These are phyloP conservation scores for Trichonephila clavipes DNA, from an alignment of 1,140 invertebrate genomes.

Conservation along the genomic window DNA sequence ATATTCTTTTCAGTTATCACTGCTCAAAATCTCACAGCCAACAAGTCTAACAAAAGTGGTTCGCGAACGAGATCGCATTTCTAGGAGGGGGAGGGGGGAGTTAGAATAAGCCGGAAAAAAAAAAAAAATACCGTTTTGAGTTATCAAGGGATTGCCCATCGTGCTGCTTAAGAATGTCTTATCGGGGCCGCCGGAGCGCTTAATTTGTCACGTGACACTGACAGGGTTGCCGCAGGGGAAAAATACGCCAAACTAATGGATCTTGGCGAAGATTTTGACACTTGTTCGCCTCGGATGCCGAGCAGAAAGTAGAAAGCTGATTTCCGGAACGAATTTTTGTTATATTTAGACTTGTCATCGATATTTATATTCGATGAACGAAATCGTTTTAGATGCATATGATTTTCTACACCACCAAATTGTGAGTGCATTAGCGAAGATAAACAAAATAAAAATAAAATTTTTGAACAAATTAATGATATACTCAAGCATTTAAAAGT, in stretches of 20 bases:
- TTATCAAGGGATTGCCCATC: constrained; percentile 19
- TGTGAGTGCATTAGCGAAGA: no score
- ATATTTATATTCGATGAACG: no score
- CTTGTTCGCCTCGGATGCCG: not conserved
- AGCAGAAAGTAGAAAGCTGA: not conserved
- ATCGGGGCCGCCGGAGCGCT: constrained; percentile 6
- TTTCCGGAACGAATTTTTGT: no score
- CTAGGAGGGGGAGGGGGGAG: not conserved
- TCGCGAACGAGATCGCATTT: constrained; percentile 10
- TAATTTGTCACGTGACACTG: constrained; percentile 38
- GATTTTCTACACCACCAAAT: no score
- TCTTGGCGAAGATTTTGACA: not conserved
- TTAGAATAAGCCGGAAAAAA: not conserved
- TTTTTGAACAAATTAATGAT: no score
- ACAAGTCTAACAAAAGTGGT: constrained; percentile 4
- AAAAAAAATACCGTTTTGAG: not conserved
- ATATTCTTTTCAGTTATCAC: not conserved
- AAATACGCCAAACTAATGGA: not conserved
- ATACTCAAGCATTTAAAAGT: no score
- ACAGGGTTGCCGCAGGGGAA: not conserved
- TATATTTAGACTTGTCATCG: no score
- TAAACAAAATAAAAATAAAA: no score
- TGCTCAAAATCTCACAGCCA: not conserved
- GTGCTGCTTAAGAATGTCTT: constrained; percentile 33
- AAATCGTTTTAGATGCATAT: no score